Conservation (phyloP, 2,113 vertebrate genomes). For the Taurulus bubalis region DNA sequence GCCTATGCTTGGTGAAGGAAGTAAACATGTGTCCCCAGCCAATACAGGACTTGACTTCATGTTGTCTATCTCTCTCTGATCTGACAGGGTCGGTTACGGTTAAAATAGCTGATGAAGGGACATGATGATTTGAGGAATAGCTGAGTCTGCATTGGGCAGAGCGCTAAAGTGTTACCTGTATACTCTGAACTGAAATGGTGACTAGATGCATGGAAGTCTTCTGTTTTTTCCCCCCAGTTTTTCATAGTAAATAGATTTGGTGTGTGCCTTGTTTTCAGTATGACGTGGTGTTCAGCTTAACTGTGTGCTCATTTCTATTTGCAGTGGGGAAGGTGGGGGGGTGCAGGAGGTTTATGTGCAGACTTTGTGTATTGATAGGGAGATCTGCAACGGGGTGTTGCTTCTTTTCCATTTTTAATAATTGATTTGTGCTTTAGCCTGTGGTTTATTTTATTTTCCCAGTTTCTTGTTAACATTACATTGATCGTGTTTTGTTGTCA, state of each 20-base stretch:
- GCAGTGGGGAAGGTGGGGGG: conserved; percentile 88
- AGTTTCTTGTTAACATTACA: conserved; percentile 76
- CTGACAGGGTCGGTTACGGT: conserved; percentile 98
- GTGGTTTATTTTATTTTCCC: conserved; percentile 60
- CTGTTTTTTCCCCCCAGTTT: conserved; percentile 77
- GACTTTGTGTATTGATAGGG: conserved; percentile 71
- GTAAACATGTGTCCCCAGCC: conserved; percentile 63
- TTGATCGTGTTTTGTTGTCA: conserved; percentile 79
- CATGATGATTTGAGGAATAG: conserved; percentile 97
- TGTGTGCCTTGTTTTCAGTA: conserved; percentile 90
- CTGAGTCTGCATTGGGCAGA: conserved; percentile 96
- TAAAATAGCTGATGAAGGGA: conserved; percentile 93
- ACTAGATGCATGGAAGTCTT: conserved; percentile 99
- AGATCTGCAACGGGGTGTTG: conserved; percentile 91
- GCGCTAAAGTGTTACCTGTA: conserved; percentile 94
- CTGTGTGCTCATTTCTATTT: conserved; percentile 96
- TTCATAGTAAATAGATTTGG: conserved; percentile 78
- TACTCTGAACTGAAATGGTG: conserved; percentile 98
- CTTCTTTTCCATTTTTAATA: conserved; percentile 81
- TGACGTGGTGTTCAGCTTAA: conserved; percentile 99
- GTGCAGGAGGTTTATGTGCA: conserved; percentile 85
- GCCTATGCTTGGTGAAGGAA: conserved; percentile 76
- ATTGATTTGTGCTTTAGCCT: conserved; percentile 90
- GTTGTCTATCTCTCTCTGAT: conserved; percentile 98
- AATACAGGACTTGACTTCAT: conserved; percentile 90